Base-by-base conservation (phyloP, 2,113 vertebrate genomes). In the Periophthalmus modestus region DNA sequence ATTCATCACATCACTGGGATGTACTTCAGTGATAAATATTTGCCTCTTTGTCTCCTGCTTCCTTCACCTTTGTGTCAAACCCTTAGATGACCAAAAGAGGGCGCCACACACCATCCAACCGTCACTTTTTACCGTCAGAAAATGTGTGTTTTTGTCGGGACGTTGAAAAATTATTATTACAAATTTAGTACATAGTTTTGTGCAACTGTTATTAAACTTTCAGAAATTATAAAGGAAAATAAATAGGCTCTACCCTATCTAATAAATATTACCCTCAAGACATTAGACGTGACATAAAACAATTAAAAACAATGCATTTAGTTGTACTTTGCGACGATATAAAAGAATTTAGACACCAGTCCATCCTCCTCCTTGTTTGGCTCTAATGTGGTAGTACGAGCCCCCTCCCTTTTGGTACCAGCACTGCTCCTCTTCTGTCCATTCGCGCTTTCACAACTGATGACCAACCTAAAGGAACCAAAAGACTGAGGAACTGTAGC, bases 81-180 rank as follows among this genome's bases (percentile, higher is more conserved):
- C n/a, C n/a, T n/a, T n/a, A n/a, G n/a, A 47, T 59, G 9, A 83
- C 88, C 90, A 89, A 55, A 77, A 83, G 90, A 83, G 88, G 90
- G 85, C 89, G 84, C 79, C 78, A 87, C 19, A 71, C 11, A 24
- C 34, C 71, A 66, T 59, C 58, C 46, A 7, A 57, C 9, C 11
- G 2, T 57, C 12, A 24, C 11, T 52, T 21, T 2, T 21, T 21
- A 7, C 48, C 16, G 0, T 0, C 52, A n/a, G n/a, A 55, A 55
- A 55, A 55, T 19, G 7, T 54, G 5, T 55, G 50, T 5, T 16
- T 43, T 43, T 43, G 39, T 10, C 1, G 10, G 39, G 39, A 43
- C 10, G 10, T 10, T 43, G 39, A 43, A 10, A 43, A 43, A 43
- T 43, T 43, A 43, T 43, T 9, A 43, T 43, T 43, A 43, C 39